A percentile compares a stretch with the other conserved stretches of the same genome.
phyloP scores from a whole-genome alignment of 2,113 vertebrate genomes.

The Anhinga rufa region DNA sequence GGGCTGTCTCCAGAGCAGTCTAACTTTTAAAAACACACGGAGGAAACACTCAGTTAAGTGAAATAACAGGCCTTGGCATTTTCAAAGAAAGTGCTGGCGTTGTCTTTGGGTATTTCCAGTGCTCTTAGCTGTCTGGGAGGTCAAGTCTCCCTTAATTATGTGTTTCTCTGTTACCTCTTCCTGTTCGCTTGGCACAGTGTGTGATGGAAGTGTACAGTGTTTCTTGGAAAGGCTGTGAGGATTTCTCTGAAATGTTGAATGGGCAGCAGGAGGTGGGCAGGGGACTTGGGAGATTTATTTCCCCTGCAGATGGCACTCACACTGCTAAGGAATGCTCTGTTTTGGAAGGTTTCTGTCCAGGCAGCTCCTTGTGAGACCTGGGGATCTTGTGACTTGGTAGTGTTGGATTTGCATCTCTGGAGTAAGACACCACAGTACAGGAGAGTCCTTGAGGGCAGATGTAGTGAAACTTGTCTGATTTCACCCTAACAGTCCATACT shows the following conservation, averaged over 20 bases:
- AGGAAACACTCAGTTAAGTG: slow-evolving; percentile 3
- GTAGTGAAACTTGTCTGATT: not conserved
- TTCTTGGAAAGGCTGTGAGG: slow-evolving; percentile 43
- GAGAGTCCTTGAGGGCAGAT: not conserved
- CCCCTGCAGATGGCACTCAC: not conserved
- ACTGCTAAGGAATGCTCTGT: not conserved
- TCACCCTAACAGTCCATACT: not conserved
- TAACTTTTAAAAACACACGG: slow-evolving; percentile 35
- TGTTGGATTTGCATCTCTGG: not conserved
- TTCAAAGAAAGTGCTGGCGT: slow-evolving; percentile 8
- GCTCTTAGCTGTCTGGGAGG: slow-evolving; percentile 2
- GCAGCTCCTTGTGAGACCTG: not conserved
- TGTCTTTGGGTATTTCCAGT: slow-evolving; percentile 36
- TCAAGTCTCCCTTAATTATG: slow-evolving; percentile 29
- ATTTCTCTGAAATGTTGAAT: slow-evolving; percentile 25
- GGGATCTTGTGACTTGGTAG: not conserved
- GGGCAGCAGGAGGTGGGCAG: not conserved
- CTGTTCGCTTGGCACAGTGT: not conserved
- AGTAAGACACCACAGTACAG: not conserved
- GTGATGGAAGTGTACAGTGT: not conserved
- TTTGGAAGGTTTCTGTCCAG: not conserved
- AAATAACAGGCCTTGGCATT: slow-evolving; percentile 44
- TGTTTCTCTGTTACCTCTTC: slow-evolving; percentile 2
- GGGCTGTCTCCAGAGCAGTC: not conserved
- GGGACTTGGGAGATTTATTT: not conserved